A percentile compares a stretch with the other conserved stretches of the same genome.
These are phyloP conservation scores for Carapus acus DNA, from an alignment of 2,797 vertebrate genomes.

Conservation along the genomic window DNA sequence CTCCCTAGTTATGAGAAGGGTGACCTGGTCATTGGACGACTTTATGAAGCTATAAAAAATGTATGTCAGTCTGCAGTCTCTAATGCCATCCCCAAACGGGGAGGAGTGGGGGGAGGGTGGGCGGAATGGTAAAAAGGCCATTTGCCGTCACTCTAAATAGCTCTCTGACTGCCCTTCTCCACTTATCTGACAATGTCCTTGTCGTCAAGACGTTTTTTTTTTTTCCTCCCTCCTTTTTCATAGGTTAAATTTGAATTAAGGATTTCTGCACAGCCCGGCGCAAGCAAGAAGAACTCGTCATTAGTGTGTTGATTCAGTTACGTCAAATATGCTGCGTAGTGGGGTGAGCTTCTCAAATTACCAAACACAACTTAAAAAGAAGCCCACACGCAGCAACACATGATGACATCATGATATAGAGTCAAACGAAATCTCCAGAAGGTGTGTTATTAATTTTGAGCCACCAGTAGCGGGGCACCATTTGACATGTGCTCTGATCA, in stretches of 20 bases:
- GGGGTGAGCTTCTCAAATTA: constrained; percentile 12
- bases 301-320: constrained; percentile 30
- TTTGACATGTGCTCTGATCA: constrained; percentile 18
- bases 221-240: constrained; percentile 56
- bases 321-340: constrained; percentile 7
- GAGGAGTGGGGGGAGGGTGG: constrained; percentile 65
- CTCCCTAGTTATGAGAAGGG: constrained; percentile 99
- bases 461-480: not conserved
- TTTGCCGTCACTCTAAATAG: constrained; percentile 91
- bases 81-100: constrained; percentile 91
- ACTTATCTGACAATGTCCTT: constrained; percentile 79
- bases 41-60: constrained; percentile 99
- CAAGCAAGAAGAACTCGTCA: no score
- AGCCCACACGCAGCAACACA: not conserved
- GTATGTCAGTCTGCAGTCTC: constrained; percentile 99
- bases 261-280: no score
- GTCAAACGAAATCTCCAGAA: not conserved
- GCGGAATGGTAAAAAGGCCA: constrained; percentile 91
- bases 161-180: constrained; percentile 82
- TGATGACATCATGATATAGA: constrained; percentile 6
- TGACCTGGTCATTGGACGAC: constrained; percentile 99
- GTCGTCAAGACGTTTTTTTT: constrained; percentile 71
- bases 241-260: constrained; percentile 61
- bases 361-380: not conserved
- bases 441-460: constrained; percentile 13